These are phyloP conservation scores for Poeciliopsis retropinna DNA, from an alignment of 2,113 vertebrate species.

Conservation along the genomic window DNA sequence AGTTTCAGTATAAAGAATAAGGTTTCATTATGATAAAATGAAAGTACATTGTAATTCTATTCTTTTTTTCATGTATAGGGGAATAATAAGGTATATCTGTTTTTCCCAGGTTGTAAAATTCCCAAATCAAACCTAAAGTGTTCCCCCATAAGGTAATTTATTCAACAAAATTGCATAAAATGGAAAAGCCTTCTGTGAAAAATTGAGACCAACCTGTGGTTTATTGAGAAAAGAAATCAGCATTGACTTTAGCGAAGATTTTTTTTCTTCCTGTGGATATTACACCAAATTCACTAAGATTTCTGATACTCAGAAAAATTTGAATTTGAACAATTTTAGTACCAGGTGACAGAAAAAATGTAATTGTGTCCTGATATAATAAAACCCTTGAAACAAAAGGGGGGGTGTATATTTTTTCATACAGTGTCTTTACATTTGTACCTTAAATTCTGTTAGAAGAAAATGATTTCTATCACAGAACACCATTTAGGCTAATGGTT, in stretches of 20 bases:
- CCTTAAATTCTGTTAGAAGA: not conserved
- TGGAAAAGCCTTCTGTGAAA: not conserved
- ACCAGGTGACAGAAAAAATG: too few relatives aligned
- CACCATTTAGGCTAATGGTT: not conserved
- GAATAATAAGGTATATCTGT: too few relatives aligned
- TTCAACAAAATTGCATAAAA: not conserved
- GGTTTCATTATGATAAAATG: not conserved
- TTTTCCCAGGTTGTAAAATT: too few relatives aligned
- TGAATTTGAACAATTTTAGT: not conserved
- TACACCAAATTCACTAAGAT: not conserved
- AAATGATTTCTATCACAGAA: not conserved
- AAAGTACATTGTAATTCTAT: not conserved
- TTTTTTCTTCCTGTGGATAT: not conserved
- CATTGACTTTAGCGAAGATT: not conserved
- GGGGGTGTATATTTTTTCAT: not conserved
- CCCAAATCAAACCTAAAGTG: not conserved
- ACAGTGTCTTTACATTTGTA: not conserved
- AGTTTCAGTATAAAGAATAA: not conserved
- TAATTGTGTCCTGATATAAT: too few relatives aligned
- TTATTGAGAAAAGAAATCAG: not conserved
- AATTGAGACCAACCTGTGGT: not conserved
- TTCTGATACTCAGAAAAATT: not conserved
- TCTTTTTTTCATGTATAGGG: too few relatives aligned
- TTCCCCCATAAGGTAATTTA: not conserved
- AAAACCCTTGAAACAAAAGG: not conserved